Evolutionary conservation across 2,888 invertebrate species (phyloP).

Genomic region (Biston stratarius): DNA sequence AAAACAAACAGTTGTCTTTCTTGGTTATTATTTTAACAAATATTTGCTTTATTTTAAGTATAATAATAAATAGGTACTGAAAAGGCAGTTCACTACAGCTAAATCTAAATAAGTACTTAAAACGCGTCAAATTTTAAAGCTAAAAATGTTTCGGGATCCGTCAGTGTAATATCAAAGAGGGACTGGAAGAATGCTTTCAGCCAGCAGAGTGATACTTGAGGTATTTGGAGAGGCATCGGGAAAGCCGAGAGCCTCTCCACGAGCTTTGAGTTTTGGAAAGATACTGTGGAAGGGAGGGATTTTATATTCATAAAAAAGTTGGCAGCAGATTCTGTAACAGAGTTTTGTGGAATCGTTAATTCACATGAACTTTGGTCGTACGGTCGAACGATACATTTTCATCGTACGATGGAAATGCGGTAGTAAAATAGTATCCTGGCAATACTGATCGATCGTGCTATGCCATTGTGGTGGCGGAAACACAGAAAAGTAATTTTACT

Average conservation of each 20-base stretch:
- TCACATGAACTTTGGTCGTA: no score
- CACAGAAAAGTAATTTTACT: no score
- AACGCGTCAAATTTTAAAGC: constrained; percentile 1
- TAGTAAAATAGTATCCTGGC: no score
- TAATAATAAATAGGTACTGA: no score
- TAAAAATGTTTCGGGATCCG: constrained; percentile 22
- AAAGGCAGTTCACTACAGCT: background rate
- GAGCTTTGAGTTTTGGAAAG: constrained; percentile 5
- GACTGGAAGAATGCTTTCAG: constrained; percentile 30
- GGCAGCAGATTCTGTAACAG: background rate
- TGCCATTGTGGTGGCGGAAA: no score
- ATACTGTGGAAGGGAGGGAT: background rate
- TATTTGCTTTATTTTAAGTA: no score
- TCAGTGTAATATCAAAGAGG: constrained; percentile 20
- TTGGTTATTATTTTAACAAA: no score
- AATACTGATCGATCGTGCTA: no score
- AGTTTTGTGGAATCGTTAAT: background rate
- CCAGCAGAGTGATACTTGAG: constrained; percentile 26
- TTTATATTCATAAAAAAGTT: constrained; percentile 6
- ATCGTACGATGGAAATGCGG: no score
- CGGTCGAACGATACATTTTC: no score
- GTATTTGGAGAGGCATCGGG: constrained; percentile 28
- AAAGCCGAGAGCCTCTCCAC: constrained; percentile 9
- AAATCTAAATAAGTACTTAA: constrained; percentile 12
- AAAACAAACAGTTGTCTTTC: no score